These are phyloP conservation scores for Cylloceria caligata DNA, from an alignment of 2,888 invertebrate genomes.

Conservation along the genomic window DNA sequence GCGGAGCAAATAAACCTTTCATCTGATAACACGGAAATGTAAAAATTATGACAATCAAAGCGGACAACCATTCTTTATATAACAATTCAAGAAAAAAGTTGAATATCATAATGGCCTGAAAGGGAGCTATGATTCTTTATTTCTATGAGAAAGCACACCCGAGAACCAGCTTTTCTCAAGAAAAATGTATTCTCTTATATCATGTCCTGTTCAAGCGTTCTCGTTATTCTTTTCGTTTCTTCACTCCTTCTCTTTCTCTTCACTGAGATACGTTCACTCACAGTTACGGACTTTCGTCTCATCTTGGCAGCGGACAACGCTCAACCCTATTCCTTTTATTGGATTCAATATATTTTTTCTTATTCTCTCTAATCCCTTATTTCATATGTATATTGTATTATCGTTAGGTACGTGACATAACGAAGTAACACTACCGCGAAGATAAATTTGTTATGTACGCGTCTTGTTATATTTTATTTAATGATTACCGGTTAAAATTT, in stretches of 20 bases:
- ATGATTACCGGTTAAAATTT: too few species aligned
- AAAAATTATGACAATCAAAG: too few species aligned
- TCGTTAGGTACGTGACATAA: conserved; percentile 7
- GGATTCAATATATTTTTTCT: conserved; percentile 34
- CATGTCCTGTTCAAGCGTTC: conserved; percentile 4
- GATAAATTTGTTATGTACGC: conserved; percentile 29
- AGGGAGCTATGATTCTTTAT: background rate
- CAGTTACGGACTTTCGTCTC: conserved; percentile 4
- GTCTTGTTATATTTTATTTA: too few species aligned
- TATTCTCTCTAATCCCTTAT: background rate
- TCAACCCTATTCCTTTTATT: background rate
- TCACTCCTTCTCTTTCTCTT: background rate
- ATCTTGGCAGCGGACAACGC: conserved; percentile 10
- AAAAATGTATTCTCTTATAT: conserved; percentile 45
- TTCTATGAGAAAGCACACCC: background rate
- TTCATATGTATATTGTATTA: background rate
- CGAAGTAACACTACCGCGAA: conserved; percentile 4
- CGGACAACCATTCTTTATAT: too few species aligned
- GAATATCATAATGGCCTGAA: too few species aligned
- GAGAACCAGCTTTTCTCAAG: conserved; percentile 29
- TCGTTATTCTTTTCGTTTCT: conserved; percentile 3
- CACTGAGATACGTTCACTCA: background rate
- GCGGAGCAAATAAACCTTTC: too few species aligned
- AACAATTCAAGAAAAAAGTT: too few species aligned
- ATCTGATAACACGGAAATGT: too few species aligned